A percentile compares a stretch with the other conserved stretches of the same genome.
Evolutionary conservation across 2,888 invertebrate species (phyloP).

Genomic region (Acutogordius australiensis): DNA sequence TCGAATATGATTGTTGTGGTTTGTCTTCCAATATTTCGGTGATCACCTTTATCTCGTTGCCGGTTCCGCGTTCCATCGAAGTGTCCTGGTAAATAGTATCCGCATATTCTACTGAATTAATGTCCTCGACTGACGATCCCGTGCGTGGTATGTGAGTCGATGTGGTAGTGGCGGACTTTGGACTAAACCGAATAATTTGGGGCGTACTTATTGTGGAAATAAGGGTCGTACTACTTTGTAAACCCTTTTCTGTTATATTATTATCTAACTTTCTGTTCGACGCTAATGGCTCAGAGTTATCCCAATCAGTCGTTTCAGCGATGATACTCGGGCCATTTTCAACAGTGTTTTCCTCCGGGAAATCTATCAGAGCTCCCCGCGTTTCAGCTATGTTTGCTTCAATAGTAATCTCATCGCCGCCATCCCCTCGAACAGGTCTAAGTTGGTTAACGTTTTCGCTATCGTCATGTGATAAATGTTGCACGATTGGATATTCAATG

Average conservation of each 20-base stretch:
- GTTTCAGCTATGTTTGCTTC: too few species aligned
- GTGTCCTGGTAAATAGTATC: neutral
- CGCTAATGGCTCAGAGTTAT: neutral
- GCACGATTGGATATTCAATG: neutral
- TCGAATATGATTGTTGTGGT: neutral
- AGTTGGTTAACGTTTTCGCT: neutral
- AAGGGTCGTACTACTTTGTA: too few species aligned
- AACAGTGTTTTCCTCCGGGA: neutral
- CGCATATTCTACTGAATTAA: neutral
- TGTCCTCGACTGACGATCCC: neutral
- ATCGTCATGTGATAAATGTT: neutral
- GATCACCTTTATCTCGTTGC: neutral
- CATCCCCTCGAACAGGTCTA: too few species aligned
- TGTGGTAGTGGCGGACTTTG: neutral
- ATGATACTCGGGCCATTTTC: too few species aligned
- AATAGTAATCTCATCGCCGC: too few species aligned
- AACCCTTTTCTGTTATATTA: too few species aligned
- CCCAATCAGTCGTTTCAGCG: neutral
- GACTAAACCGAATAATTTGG: neutral
- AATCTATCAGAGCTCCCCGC: too few species aligned
- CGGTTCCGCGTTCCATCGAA: neutral
- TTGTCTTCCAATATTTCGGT: neutral
- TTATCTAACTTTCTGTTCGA: too few species aligned
- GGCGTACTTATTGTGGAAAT: too few species aligned
- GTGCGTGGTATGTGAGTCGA: too few species aligned